Percentiles rank a stretch among this genome's conserved stretches.
Evolutionary conservation across 2,888 invertebrate genomes (phyloP).

Genomic region (Caradrina kadenii): DNA sequence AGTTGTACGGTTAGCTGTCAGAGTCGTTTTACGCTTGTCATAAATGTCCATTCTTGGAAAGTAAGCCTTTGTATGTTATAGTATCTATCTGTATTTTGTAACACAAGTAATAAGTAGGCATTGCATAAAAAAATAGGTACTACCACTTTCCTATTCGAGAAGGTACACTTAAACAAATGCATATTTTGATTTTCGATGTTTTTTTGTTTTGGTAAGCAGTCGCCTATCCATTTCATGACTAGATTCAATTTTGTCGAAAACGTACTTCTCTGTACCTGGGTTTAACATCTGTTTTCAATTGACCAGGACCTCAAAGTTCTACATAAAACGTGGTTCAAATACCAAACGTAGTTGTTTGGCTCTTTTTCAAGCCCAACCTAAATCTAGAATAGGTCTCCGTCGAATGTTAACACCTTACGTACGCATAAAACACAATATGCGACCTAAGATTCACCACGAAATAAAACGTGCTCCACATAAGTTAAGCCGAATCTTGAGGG

Average conservation of each 20-base stretch:
- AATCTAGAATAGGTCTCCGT: constrained; percentile 32
- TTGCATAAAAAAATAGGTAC: no score
- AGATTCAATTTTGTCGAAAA: neutral
- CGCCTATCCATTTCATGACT: neutral
- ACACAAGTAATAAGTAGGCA: constrained; percentile 1
- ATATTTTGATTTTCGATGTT: neutral
- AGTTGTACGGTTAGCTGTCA: constrained; percentile 16
- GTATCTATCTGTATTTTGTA: constrained; percentile 10
- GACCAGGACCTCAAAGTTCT: neutral
- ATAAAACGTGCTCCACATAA: constrained; percentile 88
- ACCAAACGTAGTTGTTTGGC: neutral
- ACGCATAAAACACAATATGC: constrained; percentile 78
- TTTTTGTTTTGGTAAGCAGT: neutral
- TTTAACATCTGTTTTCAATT: constrained; percentile 1
- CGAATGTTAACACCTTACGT: constrained; percentile 75
- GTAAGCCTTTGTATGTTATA: constrained; percentile 17
- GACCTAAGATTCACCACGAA: constrained; percentile 77
- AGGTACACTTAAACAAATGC: neutral
- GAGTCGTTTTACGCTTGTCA: constrained; percentile 42
- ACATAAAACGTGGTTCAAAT: neutral
- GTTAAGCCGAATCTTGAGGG: constrained; percentile 86
- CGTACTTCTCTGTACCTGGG: neutral
- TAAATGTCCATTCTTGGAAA: constrained; percentile 27
- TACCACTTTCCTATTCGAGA: neutral
- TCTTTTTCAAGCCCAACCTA: neutral